Base-by-base conservation (phyloP, 2,113 vertebrate species). In the Terrapene triunguis region DNA sequence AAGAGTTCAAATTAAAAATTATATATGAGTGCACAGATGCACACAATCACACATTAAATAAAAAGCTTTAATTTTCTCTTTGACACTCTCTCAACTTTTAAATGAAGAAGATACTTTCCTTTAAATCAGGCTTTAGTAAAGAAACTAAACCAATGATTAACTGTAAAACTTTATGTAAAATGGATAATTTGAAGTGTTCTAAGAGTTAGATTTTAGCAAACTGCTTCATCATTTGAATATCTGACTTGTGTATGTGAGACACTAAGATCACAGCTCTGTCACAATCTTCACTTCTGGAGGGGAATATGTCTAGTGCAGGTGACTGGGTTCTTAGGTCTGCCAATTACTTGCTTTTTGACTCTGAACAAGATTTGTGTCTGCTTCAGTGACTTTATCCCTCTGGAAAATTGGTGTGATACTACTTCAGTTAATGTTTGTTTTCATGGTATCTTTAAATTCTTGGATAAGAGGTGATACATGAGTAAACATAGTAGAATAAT, bases 111-210 rank as follows among this genome's bases (percentile, higher is more conserved):
- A 88, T 17, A 87, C 29, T 85, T 3, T 53, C 19, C 2, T 24
- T n/a, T 38, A 72, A 72, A 10, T 19, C 17, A 72, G 19, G 9
- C 65, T 38, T 72, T 21, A 38, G 17, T 38, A 72, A 72, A 42
- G 22, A 44, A 78, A 47, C 25, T 27, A 78, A 47, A 47, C 11
- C 42, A 27, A 47, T 78, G 42, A 47, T 47, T 47, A 78, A 42
- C 42, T 78, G 6, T 47, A 47, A 47, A 78, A 25, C 38, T 78
- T 13, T 82, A n/a, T 47, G 59, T 91, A 16, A 59, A 94, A 57
- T 4, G 35, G 1, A 4, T n/a, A 0, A 79, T 87, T 84, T 3
- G 1, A 4, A 13, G 24, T 24, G 57, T 82, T 59, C 57, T 24
- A 42, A 1, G 32, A 4, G 4, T 72, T 89, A 87, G 50, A 47